Conservation (phyloP, 1,140 invertebrate species). For the Drosophila melanica region DNA sequence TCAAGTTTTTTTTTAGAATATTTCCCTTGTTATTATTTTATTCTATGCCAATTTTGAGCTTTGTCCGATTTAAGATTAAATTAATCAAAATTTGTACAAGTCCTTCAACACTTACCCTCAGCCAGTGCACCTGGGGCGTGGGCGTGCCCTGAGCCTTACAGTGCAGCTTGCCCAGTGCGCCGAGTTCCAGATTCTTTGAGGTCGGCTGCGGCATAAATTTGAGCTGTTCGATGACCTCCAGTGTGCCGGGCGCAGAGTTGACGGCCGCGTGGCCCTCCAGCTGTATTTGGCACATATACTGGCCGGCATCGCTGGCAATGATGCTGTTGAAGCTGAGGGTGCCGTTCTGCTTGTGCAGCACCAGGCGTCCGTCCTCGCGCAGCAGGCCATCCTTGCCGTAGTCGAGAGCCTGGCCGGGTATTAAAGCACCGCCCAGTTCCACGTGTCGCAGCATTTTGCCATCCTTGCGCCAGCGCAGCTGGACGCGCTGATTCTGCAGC, state of each 20-base stretch:
- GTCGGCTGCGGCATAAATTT: slow-evolving; percentile 93
- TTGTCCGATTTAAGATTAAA: too few relatives aligned
- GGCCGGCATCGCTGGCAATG: slow-evolving; percentile 77
- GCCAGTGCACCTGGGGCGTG: slow-evolving; percentile 92
- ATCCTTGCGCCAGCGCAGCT: slow-evolving; percentile 90
- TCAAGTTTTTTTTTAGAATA: too few relatives aligned
- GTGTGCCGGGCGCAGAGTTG: slow-evolving; percentile 54
- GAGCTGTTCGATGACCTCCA: slow-evolving; percentile 88
- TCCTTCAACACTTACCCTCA: slow-evolving; percentile 85
- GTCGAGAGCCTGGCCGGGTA: slow-evolving; percentile 48
- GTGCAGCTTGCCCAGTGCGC: slow-evolving; percentile 90
- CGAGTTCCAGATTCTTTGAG: slow-evolving; percentile 92
- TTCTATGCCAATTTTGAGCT: too few relatives aligned
- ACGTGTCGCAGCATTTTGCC: slow-evolving; percentile 86
- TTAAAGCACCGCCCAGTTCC: slow-evolving; percentile 62
- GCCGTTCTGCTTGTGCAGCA: slow-evolving; percentile 74
- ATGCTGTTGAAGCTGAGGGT: slow-evolving; percentile 73
- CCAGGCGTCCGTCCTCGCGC: slow-evolving; percentile 66
- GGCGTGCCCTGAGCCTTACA: slow-evolving; percentile 94
- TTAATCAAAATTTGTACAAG: too few relatives aligned
- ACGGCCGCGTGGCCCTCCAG: slow-evolving; percentile 63
- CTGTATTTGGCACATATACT: slow-evolving; percentile 76
- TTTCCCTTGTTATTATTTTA: too few relatives aligned
- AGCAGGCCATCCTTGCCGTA: slow-evolving; percentile 62
- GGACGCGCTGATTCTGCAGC: slow-evolving; percentile 62